Percentiles rank a stretch among this genome's conserved stretches.
These are phyloP conservation scores for Nasonia longicornis DNA, from an alignment of 1,140 invertebrate species.

Conservation along the genomic window DNA sequence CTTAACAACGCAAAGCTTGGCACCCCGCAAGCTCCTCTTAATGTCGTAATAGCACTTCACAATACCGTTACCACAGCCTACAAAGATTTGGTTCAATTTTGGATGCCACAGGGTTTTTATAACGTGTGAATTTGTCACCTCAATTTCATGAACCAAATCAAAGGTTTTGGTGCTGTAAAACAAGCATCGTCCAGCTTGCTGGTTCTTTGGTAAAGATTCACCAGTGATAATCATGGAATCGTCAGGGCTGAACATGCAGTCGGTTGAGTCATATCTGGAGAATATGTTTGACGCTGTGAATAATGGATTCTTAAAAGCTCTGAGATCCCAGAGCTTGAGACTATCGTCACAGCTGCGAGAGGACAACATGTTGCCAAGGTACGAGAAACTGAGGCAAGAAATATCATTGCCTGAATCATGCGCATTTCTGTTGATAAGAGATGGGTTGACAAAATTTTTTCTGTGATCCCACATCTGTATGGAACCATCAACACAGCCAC, in stretches of 20 bases:
- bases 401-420: constrained; percentile 88
- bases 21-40: constrained; percentile 87
- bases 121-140: constrained; percentile 83
- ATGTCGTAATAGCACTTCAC: constrained; percentile 94
- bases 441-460: constrained; percentile 85
- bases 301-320: constrained; percentile 85
- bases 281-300: constrained; percentile 79
- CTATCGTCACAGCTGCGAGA: constrained; percentile 93
- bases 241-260: constrained; percentile 95
- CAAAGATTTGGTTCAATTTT: constrained; percentile 95
- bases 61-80: constrained; percentile 91
- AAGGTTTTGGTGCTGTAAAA: constrained; percentile 89
- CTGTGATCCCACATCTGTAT: constrained; percentile 98
- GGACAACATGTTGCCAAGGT: constrained; percentile 84
- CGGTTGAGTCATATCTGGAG: constrained; percentile 91
- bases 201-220: constrained; percentile 81
- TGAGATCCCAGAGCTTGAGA: constrained; percentile 94
- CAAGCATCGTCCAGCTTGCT: constrained; percentile 80
- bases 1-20: constrained; percentile 90
- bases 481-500: constrained; percentile 95
- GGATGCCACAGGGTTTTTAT: constrained; percentile 96
- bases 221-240: constrained; percentile 92
- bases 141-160: constrained; percentile 79
- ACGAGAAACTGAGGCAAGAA: constrained; percentile 88
- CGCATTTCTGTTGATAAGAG: constrained; percentile 81